Evolutionary conservation across 1,140 invertebrate genomes (phyloP), one percentile per base, ranked within the genome.

Genomic region (Caerostris extrusa): DNA sequence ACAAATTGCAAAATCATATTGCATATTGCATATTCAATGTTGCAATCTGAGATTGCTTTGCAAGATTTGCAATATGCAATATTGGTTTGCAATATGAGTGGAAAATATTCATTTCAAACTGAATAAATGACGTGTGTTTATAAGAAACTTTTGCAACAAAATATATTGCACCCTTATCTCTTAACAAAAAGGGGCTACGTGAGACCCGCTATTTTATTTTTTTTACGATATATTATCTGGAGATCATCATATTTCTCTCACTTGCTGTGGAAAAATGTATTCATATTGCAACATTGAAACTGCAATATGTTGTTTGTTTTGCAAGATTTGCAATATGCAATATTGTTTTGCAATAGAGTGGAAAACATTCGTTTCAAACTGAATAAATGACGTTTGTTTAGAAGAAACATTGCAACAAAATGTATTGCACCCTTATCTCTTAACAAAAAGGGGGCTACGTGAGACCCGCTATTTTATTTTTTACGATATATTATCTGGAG

Each of bases 381-480:
- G 19, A 50, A 34, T 71, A 6, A 10, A 71, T 5, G 34, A 12
- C 12, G 34, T 71, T 71, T 71, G 69, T 71, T 71, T 71, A 64
- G 12, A 50, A 34, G 4, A 71, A 71, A 71, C 19, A 71, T 71
- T 3, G 69, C 34, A 34, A 71, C 34, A n/a, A n/a, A 71, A 4
- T 71, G 34, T 71, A 10, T 71, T 34, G 19, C 5, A 7, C 50
- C 8, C 19, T 71, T 71, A 71, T 71, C 69, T 2, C 69, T 71
- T 34, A 71, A 71, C 69, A 71, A 71, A 34, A 34, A 34, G 69
- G 69, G 69, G 69, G 69, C 69, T 71, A 71, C 69, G 69, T 71
- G 69, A 71, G 69, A 34, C 69, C 69, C 69, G 19, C 8, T 4
- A 5, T 64, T 71, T 71, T 71, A 71, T 71, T 71, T 71, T 34